Evolutionary conservation across 2,888 invertebrate genomes (phyloP).

Genomic region (Lasioglossum leucozonium): DNA sequence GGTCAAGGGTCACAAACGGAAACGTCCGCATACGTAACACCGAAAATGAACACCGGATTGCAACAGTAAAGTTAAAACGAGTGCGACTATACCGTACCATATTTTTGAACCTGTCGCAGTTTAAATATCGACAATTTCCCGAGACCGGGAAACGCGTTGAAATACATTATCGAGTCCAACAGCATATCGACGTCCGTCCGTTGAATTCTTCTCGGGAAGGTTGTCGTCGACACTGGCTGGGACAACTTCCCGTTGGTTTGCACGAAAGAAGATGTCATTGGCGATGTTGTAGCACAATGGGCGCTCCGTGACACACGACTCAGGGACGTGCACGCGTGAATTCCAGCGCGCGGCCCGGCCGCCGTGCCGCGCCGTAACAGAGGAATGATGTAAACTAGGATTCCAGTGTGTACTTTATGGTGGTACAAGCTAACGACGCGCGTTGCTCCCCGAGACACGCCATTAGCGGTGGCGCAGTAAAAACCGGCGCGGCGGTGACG

Average conservation of each 20-base stretch:
- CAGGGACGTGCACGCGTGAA: slow-evolving; percentile 18
- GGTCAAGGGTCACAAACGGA: no score
- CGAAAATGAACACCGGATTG: no score
- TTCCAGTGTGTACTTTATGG: slow-evolving; percentile 54
- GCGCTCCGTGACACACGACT: slow-evolving; percentile 27
- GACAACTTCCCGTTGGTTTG: slow-evolving; percentile 20
- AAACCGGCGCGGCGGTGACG: not conserved
- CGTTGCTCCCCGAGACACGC: slow-evolving; percentile 5
- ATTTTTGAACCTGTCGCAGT: no score
- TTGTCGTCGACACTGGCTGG: not conserved
- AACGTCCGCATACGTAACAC: no score
- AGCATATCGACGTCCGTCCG: not conserved
- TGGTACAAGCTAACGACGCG: slow-evolving; percentile 37
- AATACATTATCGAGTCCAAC: not conserved
- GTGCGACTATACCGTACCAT: no score
- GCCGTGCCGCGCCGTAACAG: slow-evolving; percentile 12
- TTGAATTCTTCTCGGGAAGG: not conserved
- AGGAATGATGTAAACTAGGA: slow-evolving; percentile 59
- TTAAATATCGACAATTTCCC: no score
- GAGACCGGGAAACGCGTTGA: not conserved
- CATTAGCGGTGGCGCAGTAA: slow-evolving; percentile 32
- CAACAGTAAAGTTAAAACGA: not conserved
- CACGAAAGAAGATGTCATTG: slow-evolving; percentile 37
- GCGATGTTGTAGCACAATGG: slow-evolving; percentile 36
- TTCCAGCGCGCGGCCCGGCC: slow-evolving; percentile 40